Conservation (phyloP, 2,888 invertebrate genomes). For the Orchesella flavescens region DNA sequence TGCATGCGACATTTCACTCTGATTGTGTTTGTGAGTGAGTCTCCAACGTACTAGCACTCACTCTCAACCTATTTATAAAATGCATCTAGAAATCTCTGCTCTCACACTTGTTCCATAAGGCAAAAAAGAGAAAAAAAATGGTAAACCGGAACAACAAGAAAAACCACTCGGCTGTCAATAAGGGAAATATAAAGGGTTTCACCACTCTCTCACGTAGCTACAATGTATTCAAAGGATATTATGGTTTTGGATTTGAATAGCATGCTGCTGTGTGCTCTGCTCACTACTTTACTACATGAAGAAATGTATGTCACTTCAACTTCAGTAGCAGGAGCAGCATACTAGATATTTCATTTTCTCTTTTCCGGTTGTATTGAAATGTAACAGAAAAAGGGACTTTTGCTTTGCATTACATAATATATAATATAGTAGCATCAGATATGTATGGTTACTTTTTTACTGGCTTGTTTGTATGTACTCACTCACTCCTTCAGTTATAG, state of each 20-base stretch:
- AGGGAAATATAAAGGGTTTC: slow-evolving; percentile 15
- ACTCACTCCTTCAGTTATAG: neutral
- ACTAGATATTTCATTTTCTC: slow-evolving; percentile 11
- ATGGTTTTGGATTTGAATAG: neutral
- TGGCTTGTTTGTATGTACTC: neutral
- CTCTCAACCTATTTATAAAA: too few species aligned
- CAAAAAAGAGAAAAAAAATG: neutral
- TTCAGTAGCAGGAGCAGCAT: neutral
- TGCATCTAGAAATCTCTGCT: neutral
- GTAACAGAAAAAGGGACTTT: neutral
- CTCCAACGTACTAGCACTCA: too few species aligned
- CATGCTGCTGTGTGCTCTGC: neutral
- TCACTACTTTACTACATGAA: neutral
- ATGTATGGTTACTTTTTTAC: neutral
- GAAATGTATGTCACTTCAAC: slow-evolving; percentile 10
- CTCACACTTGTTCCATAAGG: neutral
- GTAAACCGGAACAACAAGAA: slow-evolving; percentile 34
- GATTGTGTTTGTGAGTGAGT: too few species aligned
- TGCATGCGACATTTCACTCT: too few species aligned
- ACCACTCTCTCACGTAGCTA: neutral
- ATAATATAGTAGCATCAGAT: too few species aligned
- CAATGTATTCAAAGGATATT: slow-evolving; percentile 13
- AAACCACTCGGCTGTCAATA: slow-evolving; percentile 50
- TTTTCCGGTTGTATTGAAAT: slow-evolving; percentile 8
- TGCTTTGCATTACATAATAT: too few species aligned